Percentiles rank a stretch among this genome's conserved stretches.
Conservation (phyloP, 92 coral and sea anemone species). For the Chrysogorgia sp. region DNA sequence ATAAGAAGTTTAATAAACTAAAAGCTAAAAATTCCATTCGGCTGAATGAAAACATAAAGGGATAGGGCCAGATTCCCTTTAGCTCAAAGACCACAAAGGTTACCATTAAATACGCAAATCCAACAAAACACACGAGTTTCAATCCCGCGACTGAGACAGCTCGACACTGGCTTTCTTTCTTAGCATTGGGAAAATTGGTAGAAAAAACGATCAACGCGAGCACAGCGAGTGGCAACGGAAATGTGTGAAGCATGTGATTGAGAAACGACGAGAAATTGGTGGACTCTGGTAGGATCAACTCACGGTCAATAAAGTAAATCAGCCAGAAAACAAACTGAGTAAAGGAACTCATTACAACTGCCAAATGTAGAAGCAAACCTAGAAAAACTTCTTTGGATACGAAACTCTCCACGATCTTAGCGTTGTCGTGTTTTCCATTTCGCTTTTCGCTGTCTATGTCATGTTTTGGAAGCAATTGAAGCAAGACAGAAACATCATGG, state of each 20-base stretch:
- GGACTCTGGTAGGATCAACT: constrained; percentile 16
- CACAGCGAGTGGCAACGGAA: constrained; percentile 26
- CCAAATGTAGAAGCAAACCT: constrained; percentile 26
- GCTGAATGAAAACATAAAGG: constrained; percentile 40
- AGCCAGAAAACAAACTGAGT: constrained; percentile 38
- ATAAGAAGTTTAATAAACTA: constrained; percentile 2
- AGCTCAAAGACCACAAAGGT: constrained; percentile 22
- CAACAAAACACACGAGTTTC: constrained; percentile 8
- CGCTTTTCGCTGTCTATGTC: background rate
- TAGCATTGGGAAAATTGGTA: constrained; percentile 18
- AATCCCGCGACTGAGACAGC: constrained; percentile 2
- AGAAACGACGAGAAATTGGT: constrained; percentile 16
- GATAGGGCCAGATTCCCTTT: constrained; percentile 38
- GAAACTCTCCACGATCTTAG: background rate
- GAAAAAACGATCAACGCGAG: constrained; percentile 4
- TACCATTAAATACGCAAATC: constrained; percentile 8
- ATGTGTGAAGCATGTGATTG: constrained; percentile 38
- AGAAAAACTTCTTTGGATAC: constrained; percentile 6
- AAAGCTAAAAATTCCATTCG: constrained; percentile 1
- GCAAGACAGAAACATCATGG: constrained; percentile 7
- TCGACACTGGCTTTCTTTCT: constrained; percentile 13
- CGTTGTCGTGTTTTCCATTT: background rate
- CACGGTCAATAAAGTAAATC: constrained; percentile 32
- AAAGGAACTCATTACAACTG: constrained; percentile 24
- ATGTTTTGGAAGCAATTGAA: background rate